Evolutionary conservation across 2,113 vertebrate genomes (phyloP), one percentile per base, ranked within the genome.

Genomic region (Anguilla japonica): DNA sequence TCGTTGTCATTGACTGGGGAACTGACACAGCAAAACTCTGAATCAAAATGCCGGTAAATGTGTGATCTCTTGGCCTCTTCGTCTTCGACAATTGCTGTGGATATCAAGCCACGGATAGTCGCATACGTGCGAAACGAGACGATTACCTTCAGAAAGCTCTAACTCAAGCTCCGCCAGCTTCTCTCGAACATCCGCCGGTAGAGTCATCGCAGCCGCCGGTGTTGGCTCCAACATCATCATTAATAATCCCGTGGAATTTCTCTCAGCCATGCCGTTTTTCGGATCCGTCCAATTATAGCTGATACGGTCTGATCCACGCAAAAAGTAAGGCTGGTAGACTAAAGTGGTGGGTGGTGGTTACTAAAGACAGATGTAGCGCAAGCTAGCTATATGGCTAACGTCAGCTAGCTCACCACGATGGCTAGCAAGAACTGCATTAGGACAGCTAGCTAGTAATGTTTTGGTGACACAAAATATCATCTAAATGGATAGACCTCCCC

Each of bases 141-240:
- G 90, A 93, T 96, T 95, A 98, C 97, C 97, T 92, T 98, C 97
- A 39, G 97, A 98, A 63, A 98, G 95, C 94, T 98, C 98, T 93
- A 98, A 95, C 93, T 98, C 98, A 92, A 98, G 96, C 95, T 98
- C 98, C 34, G 98, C 98, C 94, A 98, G 95, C 94, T 97, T 96
- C 95, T 97, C 97, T 71, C 97, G 96, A 90, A 98, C 96, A 93
- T 98, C 97, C 60, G 95, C 94, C 78, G 97, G 97, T 90, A 98
- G 95, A 85, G 95, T 95, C 93, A 94, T 91, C 15, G 95, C 94
- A 87, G 91, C 94, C 89, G 93, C 94, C 89, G 94, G 91, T 80
- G 92, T 93, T 84, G 95, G 94, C 90, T 96, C 95, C 94, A 95
- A 83, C 95, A 95, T 95, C 96, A 96, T 92, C 88, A 95, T 93